Conservation (phyloP, 2,888 invertebrate genomes). For the Lasius platythorax region DNA sequence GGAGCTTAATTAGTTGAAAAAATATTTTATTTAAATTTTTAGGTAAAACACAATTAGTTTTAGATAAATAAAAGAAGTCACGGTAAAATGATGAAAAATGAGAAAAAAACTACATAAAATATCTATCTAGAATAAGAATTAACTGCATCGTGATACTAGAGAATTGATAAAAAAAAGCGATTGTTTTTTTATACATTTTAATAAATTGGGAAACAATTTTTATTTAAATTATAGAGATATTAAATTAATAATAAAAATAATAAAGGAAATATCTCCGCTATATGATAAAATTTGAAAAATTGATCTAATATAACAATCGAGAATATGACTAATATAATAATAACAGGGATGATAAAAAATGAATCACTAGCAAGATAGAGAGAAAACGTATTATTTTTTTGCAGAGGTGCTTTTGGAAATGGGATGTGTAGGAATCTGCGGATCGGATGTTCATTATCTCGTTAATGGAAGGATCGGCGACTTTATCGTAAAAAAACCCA, state of each 20-base stretch:
- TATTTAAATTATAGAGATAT: neutral
- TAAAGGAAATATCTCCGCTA: neutral
- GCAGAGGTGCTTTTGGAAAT: conserved; percentile 95
- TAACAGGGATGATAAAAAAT: neutral
- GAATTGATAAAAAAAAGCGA: neutral
- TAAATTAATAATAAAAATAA: neutral
- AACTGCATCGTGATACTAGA: neutral
- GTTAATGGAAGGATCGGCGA: conserved; percentile 94
- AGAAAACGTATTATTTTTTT: conserved; percentile 63
- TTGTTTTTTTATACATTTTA: conserved; percentile 6
- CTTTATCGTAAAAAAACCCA: conserved; percentile 94
- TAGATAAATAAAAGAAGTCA: neutral
- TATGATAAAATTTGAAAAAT: neutral
- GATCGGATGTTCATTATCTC: conserved; percentile 98
- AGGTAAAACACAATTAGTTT: neutral
- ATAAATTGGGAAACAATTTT: neutral
- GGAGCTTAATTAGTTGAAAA: neutral
- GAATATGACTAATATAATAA: neutral
- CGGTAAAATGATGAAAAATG: neutral
- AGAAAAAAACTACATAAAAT: neutral
- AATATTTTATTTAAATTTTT: neutral
- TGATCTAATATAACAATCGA: neutral
- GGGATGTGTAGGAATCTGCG: conserved; percentile 98
- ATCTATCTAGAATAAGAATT: neutral
- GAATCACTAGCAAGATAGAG: neutral